Evolutionary conservation across 30 jellyfish, hydroid and myxozoan species (phyloP).

Genomic region (Rhopilema esculentum): DNA sequence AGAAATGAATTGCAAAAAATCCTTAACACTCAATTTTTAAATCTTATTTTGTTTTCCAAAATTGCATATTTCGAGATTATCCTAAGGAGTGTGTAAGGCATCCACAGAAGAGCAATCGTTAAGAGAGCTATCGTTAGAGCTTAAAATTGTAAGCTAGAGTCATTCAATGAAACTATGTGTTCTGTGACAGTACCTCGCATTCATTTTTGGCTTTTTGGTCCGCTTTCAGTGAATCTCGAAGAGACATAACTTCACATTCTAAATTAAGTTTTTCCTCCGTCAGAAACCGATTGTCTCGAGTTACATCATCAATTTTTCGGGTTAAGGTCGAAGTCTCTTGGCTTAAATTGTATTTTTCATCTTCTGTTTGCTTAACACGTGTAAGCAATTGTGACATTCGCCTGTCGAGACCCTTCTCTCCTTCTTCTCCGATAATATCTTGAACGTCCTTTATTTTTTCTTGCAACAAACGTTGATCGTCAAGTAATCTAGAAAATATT

Average conservation of each 20-base stretch:
- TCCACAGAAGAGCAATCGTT: too few species aligned
- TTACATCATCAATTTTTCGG: conserved; percentile 63
- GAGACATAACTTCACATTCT: conserved; percentile 91
- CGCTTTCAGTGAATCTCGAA: conserved; percentile 67
- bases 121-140: too few species aligned
- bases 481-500: conserved; percentile 30
- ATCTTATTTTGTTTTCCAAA: too few species aligned
- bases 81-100: too few species aligned
- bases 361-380: conserved; percentile 57
- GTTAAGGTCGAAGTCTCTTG: conserved; percentile 62
- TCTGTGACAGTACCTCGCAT: conserved; percentile 40
- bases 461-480: conserved; percentile 50
- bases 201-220: conserved; percentile 86
- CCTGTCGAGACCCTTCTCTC: conserved; percentile 24
- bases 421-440: conserved; percentile 63
- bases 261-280: conserved; percentile 73
- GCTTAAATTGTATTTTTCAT: conserved; percentile 49
- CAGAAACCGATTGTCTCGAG: conserved; percentile 75
- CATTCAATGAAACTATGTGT: too few species aligned
- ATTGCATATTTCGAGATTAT: too few species aligned
- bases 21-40: too few species aligned
- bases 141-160: too few species aligned
- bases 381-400: conserved; percentile 62
- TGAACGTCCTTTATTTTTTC: conserved; percentile 72
- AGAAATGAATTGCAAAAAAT: too few species aligned